Percentiles rank a stretch among this genome's conserved stretches.
phyloP scores from a whole-genome alignment of 2,888 invertebrate genomes.

The Sturmia bella region DNA sequence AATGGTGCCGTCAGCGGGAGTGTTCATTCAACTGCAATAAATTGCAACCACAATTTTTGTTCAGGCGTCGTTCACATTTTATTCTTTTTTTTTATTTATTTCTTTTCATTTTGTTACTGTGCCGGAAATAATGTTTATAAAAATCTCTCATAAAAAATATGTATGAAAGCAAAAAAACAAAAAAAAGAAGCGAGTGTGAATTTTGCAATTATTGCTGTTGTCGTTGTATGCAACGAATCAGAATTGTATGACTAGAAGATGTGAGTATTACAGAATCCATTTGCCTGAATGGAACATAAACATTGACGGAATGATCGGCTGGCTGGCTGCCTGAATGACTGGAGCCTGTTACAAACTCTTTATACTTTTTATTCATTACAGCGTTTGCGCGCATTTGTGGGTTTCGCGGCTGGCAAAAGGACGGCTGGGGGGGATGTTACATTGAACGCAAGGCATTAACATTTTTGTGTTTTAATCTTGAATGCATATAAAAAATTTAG shows the following conservation, averaged over 20 bases:
- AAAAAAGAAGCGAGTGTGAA: conserved; percentile 12
- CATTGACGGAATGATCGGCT: conserved; percentile 9
- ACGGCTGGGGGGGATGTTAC: conserved; percentile 10
- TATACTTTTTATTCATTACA: not conserved
- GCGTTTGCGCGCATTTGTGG: conserved; percentile 44
- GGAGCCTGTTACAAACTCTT: conserved; percentile 30
- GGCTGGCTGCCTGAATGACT: conserved; percentile 25
- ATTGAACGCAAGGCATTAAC: conserved; percentile 37
- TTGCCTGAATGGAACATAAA: conserved; percentile 25
- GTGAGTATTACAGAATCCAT: conserved; percentile 37
- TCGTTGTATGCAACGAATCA: conserved; percentile 57
- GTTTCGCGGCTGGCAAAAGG: conserved; percentile 7
- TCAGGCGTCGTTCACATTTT: conserved; percentile 31
- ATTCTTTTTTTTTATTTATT: conserved; percentile 1
- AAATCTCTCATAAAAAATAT: conserved; percentile 29
- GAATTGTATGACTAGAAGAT: conserved; percentile 21
- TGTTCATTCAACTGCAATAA: conserved; percentile 80
- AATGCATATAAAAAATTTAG: conserved; percentile 42
- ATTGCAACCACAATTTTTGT: conserved; percentile 74
- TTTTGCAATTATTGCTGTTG: conserved; percentile 32
- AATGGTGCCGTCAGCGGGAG: conserved; percentile 72
- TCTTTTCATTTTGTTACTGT: conserved; percentile 15
- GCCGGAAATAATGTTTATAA: conserved; percentile 68
- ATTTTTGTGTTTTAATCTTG: conserved; percentile 33
- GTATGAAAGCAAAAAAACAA: conserved; percentile 2